Percentiles rank a stretch among this genome's conserved stretches.
Evolutionary conservation across 2,113 vertebrate species (phyloP).

Genomic region (Platichthys flesus): DNA sequence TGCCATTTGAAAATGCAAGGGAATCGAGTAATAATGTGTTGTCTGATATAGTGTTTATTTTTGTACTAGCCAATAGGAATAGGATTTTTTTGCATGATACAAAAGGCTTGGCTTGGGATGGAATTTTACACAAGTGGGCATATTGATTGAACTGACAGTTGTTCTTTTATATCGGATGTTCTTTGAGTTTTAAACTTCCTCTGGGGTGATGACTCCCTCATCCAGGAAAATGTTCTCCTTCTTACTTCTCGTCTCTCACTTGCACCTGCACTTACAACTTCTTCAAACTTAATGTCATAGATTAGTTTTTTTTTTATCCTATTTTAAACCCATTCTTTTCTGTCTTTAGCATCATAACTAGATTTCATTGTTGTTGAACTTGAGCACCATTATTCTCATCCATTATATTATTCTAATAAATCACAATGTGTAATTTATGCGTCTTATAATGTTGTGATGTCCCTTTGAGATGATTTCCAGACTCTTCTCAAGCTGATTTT

Average conservation of each 20-base stretch:
- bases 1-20: constrained; percentile 18
- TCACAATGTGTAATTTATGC: background rate
- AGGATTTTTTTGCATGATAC: background rate
- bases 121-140: background rate
- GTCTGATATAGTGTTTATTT: background rate
- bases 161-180: constrained; percentile 26
- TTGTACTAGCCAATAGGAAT: background rate
- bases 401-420: background rate
- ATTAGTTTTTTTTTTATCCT: background rate
- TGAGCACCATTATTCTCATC: background rate
- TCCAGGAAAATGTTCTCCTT: background rate
- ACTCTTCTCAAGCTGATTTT: background rate
- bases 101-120: background rate
- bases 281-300: background rate
- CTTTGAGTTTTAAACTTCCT: background rate
- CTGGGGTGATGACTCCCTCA: background rate
- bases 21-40: background rate
- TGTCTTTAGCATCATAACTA: too few relatives aligned
- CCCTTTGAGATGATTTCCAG: background rate
- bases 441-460: background rate
- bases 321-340: background rate
- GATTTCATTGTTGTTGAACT: background rate
- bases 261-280: constrained; percentile 2
- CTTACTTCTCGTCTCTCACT: background rate
- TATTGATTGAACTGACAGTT: constrained; percentile 23